phyloP scores from a whole-genome alignment of 92 coral and sea anemone species.

The Siderastrea radians region DNA sequence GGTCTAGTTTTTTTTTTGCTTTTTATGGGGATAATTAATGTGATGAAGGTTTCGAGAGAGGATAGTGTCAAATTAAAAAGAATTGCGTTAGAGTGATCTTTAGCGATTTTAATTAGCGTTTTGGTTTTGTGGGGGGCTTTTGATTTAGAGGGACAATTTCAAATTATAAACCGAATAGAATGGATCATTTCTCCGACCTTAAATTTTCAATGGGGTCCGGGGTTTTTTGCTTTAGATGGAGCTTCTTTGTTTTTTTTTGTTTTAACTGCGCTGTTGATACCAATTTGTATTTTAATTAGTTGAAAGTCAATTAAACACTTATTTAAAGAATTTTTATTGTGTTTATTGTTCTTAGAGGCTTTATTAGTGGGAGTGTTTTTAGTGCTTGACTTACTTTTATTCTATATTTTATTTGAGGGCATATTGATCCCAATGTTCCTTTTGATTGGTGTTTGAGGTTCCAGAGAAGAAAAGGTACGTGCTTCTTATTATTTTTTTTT shows the following conservation, averaged over 20 bases:
- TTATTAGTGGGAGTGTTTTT: conserved; percentile 89
- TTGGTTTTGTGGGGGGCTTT: conserved; percentile 86
- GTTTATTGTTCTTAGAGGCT: conserved; percentile 82
- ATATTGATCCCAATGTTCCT: conserved; percentile 90
- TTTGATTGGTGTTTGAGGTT: conserved; percentile 85
- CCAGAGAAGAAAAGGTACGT: conserved; percentile 92
- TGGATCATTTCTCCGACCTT: conserved; percentile 82
- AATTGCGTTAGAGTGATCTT: conserved; percentile 87
- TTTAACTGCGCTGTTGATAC: conserved; percentile 83
- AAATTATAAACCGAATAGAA: conserved; percentile 77
- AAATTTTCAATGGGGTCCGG: conserved; percentile 84
- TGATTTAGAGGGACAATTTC: conserved; percentile 88
- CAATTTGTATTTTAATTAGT: conserved; percentile 88
- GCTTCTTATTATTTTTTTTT: conserved; percentile 94
- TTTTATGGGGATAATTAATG: conserved; percentile 80
- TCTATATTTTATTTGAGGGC: conserved; percentile 89
- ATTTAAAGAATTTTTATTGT: conserved; percentile 82
- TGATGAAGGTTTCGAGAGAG: conserved; percentile 80
- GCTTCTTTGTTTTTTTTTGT: conserved; percentile 84
- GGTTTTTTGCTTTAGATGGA: conserved; percentile 88
- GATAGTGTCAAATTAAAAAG: conserved; percentile 78
- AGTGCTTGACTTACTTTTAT: conserved; percentile 79
- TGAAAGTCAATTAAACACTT: conserved; percentile 81
- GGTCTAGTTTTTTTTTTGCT: conserved; percentile 82
- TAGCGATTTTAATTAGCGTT: conserved; percentile 85